Evolutionary conservation across 2,113 vertebrate species (phyloP).

Genomic region (Oreotrochilus melanogaster): DNA sequence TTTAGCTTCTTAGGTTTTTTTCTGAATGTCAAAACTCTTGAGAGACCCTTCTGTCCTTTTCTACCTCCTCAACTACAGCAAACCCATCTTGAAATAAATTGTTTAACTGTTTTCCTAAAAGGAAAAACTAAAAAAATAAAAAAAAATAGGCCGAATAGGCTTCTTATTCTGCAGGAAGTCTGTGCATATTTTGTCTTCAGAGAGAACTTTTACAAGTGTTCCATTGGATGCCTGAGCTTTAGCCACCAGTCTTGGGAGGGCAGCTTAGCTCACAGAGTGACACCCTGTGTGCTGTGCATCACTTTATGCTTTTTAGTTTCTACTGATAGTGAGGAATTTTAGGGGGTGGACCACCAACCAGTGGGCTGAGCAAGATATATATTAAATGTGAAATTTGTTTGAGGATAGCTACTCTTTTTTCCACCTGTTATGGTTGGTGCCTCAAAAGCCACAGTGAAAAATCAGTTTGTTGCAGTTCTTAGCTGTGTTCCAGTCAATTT

Average conservation of each 20-base stretch:
- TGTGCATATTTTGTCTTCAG: not conserved
- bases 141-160: not conserved
- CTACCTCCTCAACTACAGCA: not conserved
- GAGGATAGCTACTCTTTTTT: not conserved
- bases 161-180: not conserved
- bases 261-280: not conserved
- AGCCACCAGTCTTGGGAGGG: not conserved
- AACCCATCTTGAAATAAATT: constrained; percentile 3
- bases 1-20: not conserved
- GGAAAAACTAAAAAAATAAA: not conserved
- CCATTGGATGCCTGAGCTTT: not conserved
- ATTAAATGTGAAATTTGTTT: not conserved
- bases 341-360: not conserved
- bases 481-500: not conserved
- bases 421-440: not conserved
- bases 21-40: not conserved
- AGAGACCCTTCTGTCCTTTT: not conserved
- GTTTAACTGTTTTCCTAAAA: not conserved
- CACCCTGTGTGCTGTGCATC: not conserved
- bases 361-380: not conserved
- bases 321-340: not conserved
- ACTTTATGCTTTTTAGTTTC: not conserved
- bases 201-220: not conserved
- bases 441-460: constrained; percentile 19
- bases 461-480: constrained; percentile 17